A percentile compares a stretch with the other conserved stretches of the same genome.
Conservation (phyloP, 2,113 vertebrate species). For the Spermophilus dauricus region DNA sequence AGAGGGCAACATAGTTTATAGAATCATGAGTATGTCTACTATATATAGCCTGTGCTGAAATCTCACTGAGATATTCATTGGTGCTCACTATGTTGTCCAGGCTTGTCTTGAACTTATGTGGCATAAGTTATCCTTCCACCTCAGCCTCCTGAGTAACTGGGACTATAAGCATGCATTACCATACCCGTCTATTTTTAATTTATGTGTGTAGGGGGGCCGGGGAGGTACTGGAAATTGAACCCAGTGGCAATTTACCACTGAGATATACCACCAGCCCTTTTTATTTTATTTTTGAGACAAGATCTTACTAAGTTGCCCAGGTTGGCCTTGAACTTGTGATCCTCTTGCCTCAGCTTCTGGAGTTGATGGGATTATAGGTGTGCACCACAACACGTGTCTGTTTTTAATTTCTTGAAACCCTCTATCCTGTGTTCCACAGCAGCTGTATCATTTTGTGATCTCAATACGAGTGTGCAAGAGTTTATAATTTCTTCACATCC, state of each 20-base stretch:
- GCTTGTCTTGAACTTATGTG: neutral
- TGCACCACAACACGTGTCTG: neutral
- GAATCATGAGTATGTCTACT: neutral
- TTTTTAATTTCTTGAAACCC: conserved; percentile 23
- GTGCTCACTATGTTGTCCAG: neutral
- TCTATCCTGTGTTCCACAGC: neutral
- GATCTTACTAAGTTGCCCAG: no score
- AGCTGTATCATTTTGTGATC: neutral
- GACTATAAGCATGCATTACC: neutral
- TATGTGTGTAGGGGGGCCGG: no score
- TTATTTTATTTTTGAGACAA: no score
- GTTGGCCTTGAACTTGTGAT: no score
- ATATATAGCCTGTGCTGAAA: neutral
- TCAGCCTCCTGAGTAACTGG: neutral
- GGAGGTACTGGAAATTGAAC: neutral
- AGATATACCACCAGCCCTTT: neutral
- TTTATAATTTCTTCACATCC: neutral
- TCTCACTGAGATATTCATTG: neutral
- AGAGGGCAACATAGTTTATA: neutral
- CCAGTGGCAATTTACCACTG: neutral
- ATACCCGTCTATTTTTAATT: neutral
- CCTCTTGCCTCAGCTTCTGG: no score
- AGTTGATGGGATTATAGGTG: no score
- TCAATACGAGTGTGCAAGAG: neutral
- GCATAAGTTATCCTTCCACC: neutral